Base-by-base conservation (phyloP, 2,797 vertebrate genomes). In the Semotilus atromaculatus region DNA sequence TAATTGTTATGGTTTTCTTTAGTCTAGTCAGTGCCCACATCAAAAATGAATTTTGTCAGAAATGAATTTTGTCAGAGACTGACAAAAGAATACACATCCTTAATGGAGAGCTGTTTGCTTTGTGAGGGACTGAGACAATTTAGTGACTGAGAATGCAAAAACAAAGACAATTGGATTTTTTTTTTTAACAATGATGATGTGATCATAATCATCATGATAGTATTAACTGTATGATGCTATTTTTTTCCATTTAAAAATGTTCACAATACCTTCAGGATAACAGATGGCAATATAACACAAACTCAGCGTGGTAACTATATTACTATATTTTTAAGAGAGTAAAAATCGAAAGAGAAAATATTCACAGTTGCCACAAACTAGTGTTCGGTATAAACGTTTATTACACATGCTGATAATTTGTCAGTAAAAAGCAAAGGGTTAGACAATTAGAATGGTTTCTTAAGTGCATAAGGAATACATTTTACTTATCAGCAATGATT, bases 271-370 rank as follows among this genome's bases (percentile, higher is more conserved):
- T 55, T 34, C 3, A 55, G 3, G 48, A 34, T 26, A 14, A 8
- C 74, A 26, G 34, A 76, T 76, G 53, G 53, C 74, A 58, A 76
- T 77, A 40, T 26, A 76, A 60, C 34, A 55, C 14, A 48, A 72
- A 48, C 1, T 29, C 26, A n/a, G 13, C 4, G 2, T 29, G 14
- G 13, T 71, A 40, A 29, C 26, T 16, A 19, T 4, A 7, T 36
- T 23, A 19, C 14, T 10, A 26, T 48, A 31, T 14, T 7, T n/a
- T n/a, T 23, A 26, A 18, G 2, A 48, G 1, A 19, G 13, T 4
- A 40, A 36, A 64, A 74, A 21, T 55, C 11, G 1, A 16, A 70
- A 13, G 26, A 8, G 40, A 53, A 34, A 53, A 53, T 23, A 38
- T 7, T 77, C 62, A 76, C 31, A 68, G 3, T 29, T 67, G 53